Evolutionary conservation across 1,140 invertebrate species (phyloP).

Genomic region (Cyclargus thomasi): DNA sequence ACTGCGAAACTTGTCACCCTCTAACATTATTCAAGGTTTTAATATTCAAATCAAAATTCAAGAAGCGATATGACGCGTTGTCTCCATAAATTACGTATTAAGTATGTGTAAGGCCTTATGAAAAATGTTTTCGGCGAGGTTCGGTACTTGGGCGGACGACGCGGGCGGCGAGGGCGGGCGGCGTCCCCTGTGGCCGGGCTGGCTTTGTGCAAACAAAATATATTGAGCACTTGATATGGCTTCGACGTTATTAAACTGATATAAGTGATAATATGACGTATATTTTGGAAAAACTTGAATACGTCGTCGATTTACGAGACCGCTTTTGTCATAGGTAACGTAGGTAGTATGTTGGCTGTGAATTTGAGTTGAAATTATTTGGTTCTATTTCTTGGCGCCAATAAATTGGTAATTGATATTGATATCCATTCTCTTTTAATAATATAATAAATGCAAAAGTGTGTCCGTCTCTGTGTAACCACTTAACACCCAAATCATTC

Average conservation of each 20-base stretch:
- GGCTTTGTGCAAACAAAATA: slow-evolving; percentile 51
- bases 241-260: slow-evolving; percentile 30
- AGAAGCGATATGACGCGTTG: slow-evolving; percentile 46
- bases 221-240: slow-evolving; percentile 43
- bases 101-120: slow-evolving; percentile 63
- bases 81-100: slow-evolving; percentile 71
- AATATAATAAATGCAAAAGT: no score
- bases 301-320: background rate
- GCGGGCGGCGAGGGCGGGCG: slow-evolving; percentile 12
- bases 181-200: slow-evolving; percentile 32
- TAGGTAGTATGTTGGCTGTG: background rate
- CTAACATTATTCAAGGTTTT: slow-evolving; percentile 19
- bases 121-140: slow-evolving; percentile 61
- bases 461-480: no score
- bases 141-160: slow-evolving; percentile 35
- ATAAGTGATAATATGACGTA: slow-evolving; percentile 4
- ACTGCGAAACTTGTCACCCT: background rate
- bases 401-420: no score
- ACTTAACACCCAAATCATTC: no score
- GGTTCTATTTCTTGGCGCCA: no score
- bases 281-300: background rate
- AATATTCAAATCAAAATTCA: slow-evolving; percentile 67
- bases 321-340: background rate
- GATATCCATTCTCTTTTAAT: no score
- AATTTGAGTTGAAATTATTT: background rate